A percentile compares a stretch with the other conserved stretches of the same genome.
Conservation (phyloP, 2,888 invertebrate species). For the Dichetophora obliterata region DNA sequence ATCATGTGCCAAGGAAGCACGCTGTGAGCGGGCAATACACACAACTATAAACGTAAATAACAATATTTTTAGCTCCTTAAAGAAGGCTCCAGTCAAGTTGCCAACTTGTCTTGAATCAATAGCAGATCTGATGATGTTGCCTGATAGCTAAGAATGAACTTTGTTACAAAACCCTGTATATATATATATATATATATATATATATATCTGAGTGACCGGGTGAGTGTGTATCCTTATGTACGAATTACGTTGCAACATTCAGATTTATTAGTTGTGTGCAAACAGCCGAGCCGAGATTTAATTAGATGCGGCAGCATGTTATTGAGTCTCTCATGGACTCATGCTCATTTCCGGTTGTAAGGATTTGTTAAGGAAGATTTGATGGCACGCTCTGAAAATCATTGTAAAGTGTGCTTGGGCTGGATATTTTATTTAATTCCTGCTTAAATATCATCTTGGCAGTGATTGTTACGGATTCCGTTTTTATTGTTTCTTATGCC, state of each 20-base stretch:
- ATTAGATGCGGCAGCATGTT: not conserved
- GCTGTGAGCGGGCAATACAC: not conserved
- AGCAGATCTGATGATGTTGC: constrained; percentile 29
- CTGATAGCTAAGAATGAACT: not conserved
- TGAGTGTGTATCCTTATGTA: too few relatives aligned
- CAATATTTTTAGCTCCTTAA: not conserved
- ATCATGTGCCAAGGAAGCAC: not conserved
- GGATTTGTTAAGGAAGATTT: not conserved
- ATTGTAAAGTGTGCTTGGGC: not conserved
- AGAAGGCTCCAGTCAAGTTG: not conserved
- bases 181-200: too few relatives aligned
- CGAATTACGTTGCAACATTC: too few relatives aligned
- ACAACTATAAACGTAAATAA: not conserved
- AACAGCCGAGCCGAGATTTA: not conserved
- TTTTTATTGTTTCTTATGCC: constrained; percentile 35
- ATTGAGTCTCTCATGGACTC: not conserved
- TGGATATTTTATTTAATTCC: constrained; percentile 25
- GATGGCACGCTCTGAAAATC: not conserved
- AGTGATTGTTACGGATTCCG: constrained; percentile 26
- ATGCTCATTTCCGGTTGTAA: not conserved
- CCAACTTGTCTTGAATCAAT: constrained; percentile 59
- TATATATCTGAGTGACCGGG: too few relatives aligned
- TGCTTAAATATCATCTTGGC: constrained; percentile 1
- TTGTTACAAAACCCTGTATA: not conserved
- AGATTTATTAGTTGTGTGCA: not conserved